Conservation (phyloP, 1,140 invertebrate genomes). For the Aphelenchoides avenae region DNA sequence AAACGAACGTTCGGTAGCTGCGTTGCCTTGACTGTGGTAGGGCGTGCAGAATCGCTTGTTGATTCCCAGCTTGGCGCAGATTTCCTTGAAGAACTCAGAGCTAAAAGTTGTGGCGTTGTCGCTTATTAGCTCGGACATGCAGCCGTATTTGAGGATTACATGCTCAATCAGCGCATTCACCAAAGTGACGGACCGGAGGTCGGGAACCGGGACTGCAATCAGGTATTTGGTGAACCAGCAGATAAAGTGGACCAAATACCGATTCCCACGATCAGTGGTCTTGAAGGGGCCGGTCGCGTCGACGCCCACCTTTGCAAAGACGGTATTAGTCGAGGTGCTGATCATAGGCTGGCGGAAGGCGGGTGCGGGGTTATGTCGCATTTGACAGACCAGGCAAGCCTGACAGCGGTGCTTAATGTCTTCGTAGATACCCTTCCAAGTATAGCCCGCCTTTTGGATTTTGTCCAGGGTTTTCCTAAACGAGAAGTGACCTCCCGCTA, state of each 20-base stretch:
- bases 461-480: slow-evolving; percentile 6
- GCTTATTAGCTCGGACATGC: neutral
- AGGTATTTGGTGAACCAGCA: slow-evolving; percentile 12
- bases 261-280: slow-evolving; percentile 3
- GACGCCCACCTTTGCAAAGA: slow-evolving; percentile 12
- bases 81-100: slow-evolving; percentile 11
- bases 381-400: slow-evolving; percentile 9
- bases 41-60: slow-evolving; percentile 4
- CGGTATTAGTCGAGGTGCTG: neutral
- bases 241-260: slow-evolving; percentile 11
- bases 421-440: slow-evolving; percentile 1
- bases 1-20: slow-evolving; percentile 4
- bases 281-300: slow-evolving; percentile 9
- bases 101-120: slow-evolving; percentile 15
- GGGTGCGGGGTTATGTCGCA: slow-evolving; percentile 8
- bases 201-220: slow-evolving; percentile 6
- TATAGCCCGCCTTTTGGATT: slow-evolving; percentile 9
- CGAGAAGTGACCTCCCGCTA: slow-evolving; percentile 12
- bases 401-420: slow-evolving; percentile 6
- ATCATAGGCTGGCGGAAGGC: slow-evolving; percentile 3
- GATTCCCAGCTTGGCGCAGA: slow-evolving; percentile 1
- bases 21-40: slow-evolving; percentile 7
- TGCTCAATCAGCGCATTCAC: slow-evolving; percentile 9
- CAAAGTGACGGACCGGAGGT: slow-evolving; percentile 2
- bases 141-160: slow-evolving; percentile 14